Evolutionary conservation across 1,140 invertebrate genomes (phyloP), one percentile per base, ranked within the genome.

Genomic region (Pissodes strobi): DNA sequence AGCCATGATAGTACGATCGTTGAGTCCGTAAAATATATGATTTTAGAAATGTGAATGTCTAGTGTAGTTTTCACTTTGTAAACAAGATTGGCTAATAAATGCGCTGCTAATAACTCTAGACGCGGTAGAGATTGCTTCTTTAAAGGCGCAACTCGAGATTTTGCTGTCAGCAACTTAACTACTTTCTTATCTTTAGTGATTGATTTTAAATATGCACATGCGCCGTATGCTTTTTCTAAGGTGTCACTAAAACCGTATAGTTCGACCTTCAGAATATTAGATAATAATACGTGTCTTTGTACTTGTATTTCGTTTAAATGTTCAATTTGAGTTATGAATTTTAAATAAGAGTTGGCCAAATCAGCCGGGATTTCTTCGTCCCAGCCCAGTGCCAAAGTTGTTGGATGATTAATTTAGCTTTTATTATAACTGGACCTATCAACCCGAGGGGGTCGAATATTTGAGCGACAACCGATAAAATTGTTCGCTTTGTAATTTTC

Each of bases 401-500:
- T 71, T 83, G 81, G n/a, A 83, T 73, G 0, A 82, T 59, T 0
- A 82, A 75, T 71, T 83, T 82, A 9, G 74, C 72, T 6, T 19
- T 59, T 3, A 82, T 69, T 1, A 78, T 73, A 0, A 77, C 59
- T 15, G 81, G 82, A 1, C 73, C 67, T 1, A 81, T 39, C 55
- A 76, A 76, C 9, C 80, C 80, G 10, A 78, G 57, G 2, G 74
- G 76, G 68, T 82, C 78, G 48, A 76, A 80, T 0, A 80, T 68
- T 68, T 67, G 30, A 30, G 60, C 13, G 15, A 68, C 59, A 10
- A 46, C 30, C 15, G 69, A 59, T 21, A 70, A 43, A 43, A 70
- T 70, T 1, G 17, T 21, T 38, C 68, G 30, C 51, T 69, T 71
- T 22, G 56, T 68, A 22, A 53, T 6, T 0, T 27, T 2, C 5